These are phyloP conservation scores for Harpalus rufipes DNA, from an alignment of 2,888 invertebrate genomes.

Conservation along the genomic window DNA sequence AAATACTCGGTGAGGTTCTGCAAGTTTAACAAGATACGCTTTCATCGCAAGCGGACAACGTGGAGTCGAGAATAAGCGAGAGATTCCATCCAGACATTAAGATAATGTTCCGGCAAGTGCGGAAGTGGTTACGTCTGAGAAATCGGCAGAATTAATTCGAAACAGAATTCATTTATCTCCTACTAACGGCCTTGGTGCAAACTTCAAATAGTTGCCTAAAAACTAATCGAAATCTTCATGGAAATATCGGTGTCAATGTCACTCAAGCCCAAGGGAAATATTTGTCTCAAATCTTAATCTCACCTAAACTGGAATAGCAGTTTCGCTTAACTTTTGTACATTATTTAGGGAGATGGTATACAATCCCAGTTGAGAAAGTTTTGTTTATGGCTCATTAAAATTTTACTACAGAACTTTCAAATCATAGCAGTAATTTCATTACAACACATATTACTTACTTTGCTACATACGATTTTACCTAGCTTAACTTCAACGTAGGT, in stretches of 20 bases:
- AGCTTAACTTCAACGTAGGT: not conserved
- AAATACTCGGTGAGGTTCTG: conserved; percentile 49
- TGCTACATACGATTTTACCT: not conserved
- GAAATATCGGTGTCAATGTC: conserved; percentile 29
- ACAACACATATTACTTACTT: not conserved
- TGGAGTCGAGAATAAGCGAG: conserved; percentile 34
- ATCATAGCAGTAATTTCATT: not conserved
- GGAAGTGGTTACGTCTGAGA: conserved; percentile 63
- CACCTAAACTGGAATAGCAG: not conserved
- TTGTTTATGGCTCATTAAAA: conserved; percentile 33
- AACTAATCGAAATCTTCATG: conserved; percentile 38
- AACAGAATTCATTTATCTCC: conserved; percentile 55
- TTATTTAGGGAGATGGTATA: not conserved
- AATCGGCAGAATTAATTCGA: conserved; percentile 62
- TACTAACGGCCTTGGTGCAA: conserved; percentile 47
- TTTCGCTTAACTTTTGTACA: conserved; percentile 11
- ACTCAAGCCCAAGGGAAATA: not conserved
- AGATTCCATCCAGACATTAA: conserved; percentile 57
- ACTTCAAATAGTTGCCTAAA: conserved; percentile 54
- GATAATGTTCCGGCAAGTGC: conserved; percentile 63
- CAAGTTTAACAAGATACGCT: conserved; percentile 50
- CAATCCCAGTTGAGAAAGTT: conserved; percentile 1
- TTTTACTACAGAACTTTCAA: conserved; percentile 25
- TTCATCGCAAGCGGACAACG: conserved; percentile 42
- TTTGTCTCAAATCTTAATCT: conserved; percentile 11